These are phyloP conservation scores for Pterocles orientalis DNA, from an alignment of 2,113 vertebrate genomes.

Conservation along the genomic window DNA sequence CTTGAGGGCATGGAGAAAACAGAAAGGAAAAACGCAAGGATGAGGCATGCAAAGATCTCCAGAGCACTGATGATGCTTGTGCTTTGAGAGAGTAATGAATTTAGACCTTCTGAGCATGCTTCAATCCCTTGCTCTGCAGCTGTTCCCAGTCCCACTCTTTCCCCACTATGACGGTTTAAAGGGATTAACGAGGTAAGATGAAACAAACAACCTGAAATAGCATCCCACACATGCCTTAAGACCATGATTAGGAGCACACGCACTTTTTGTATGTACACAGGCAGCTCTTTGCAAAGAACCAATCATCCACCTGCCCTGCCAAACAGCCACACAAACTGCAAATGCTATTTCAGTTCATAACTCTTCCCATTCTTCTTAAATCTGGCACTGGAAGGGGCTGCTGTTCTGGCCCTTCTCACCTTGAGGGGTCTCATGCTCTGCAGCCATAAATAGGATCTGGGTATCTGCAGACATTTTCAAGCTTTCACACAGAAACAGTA, in stretches of 20 bases:
- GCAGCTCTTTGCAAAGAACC: background rate
- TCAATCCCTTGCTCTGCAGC: background rate
- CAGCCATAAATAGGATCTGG: background rate
- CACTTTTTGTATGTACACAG: background rate
- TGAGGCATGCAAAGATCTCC: background rate
- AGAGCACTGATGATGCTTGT: background rate
- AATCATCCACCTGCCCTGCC: background rate
- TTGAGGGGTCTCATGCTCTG: background rate
- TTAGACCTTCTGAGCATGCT: background rate
- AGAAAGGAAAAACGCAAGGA: background rate
- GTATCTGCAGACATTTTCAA: background rate
- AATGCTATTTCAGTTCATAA: background rate
- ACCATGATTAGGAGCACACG: background rate
- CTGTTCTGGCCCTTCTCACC: background rate
- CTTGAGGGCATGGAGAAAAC: background rate
- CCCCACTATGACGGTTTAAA: background rate
- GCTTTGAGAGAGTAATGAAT: background rate
- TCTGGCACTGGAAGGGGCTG: background rate
- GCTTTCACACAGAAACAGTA: background rate
- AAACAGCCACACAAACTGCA: background rate
- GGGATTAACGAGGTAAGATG: slow-evolving; percentile 45
- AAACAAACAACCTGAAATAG: slow-evolving; percentile 64
- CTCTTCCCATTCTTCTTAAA: background rate
- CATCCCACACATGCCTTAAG: background rate
- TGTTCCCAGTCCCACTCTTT: background rate